phyloP scores from a whole-genome alignment of 92 coral and sea anemone genomes.

The Meandrina meandrites region DNA sequence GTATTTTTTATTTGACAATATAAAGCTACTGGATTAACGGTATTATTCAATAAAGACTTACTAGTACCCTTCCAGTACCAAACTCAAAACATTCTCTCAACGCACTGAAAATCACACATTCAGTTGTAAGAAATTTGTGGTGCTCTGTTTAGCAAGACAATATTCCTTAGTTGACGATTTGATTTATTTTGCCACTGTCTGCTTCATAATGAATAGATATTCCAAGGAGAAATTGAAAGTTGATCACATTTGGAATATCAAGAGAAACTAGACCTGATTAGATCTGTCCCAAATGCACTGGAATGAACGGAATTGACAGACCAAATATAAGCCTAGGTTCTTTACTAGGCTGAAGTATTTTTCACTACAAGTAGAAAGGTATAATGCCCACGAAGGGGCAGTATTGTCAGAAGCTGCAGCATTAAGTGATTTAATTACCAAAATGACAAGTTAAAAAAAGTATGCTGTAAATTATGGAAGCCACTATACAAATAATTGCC shows the following conservation, averaged over 20 bases:
- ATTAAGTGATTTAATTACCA: background rate
- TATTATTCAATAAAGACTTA: background rate
- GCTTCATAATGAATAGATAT: background rate
- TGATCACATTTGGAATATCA: background rate
- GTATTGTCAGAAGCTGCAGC: background rate
- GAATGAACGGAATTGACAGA: background rate
- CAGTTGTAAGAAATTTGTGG: background rate
- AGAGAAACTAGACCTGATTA: background rate
- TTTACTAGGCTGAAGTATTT: background rate
- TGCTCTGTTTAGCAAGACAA: background rate
- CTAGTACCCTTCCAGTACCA: background rate
- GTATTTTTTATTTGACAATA: background rate
- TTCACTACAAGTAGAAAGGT: no score
- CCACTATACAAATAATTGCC: background rate
- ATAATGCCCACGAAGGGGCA: no score
- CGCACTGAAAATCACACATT: background rate
- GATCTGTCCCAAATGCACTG: background rate
- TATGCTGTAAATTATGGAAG: background rate
- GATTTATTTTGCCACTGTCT: background rate
- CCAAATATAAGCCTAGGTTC: background rate
- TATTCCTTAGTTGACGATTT: no score
- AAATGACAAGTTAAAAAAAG: background rate
- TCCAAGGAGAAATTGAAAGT: background rate
- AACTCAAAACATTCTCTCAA: background rate
- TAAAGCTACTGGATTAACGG: background rate